phyloP scores from a whole-genome alignment of 2,113 vertebrate genomes.

The human (Homo sapiens) region GRCh38 chr1:64100501-64101000 shows the following conservation, averaged over 20 bases:
- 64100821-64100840: background rate
- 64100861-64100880: background rate
- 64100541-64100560: constrained; percentile 4
- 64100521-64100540: background rate
- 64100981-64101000: constrained; percentile 76
- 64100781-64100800: background rate
- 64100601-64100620: background rate
- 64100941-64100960: constrained; percentile 40
- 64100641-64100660: background rate
- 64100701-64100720: background rate
- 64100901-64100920: constrained; percentile 52
- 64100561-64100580: background rate
- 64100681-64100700: background rate
- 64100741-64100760: background rate
- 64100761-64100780: background rate
- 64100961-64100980: constrained; percentile 42
- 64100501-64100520: background rate
- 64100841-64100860: background rate
- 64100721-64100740: background rate
- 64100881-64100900: background rate
- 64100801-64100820: background rate
- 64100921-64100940: background rate
- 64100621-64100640: constrained; percentile 6
- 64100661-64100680: background rate
- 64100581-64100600: background rate